A percentile compares a stretch with the other conserved stretches of the same genome.
phyloP scores from a whole-genome alignment of 2,797 vertebrate species.

The Myotis planiceps region DNA sequence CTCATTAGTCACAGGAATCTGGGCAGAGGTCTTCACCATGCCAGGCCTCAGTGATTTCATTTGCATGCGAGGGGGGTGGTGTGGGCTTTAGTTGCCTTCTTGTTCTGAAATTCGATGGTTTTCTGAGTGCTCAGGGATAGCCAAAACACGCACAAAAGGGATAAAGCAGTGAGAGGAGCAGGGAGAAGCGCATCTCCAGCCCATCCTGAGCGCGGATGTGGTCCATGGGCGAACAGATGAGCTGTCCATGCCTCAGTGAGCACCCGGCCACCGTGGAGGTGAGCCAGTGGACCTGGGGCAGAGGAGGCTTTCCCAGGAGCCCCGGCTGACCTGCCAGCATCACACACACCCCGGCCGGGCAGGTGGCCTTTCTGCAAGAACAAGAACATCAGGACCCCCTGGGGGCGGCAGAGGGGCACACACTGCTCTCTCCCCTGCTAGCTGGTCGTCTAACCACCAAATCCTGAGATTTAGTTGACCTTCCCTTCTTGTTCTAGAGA shows the following conservation, averaged over 20 bases:
- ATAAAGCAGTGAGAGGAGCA: not conserved
- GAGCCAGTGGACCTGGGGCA: not conserved
- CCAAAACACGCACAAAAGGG: not conserved
- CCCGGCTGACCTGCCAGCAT: not conserved
- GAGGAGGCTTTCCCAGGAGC: not conserved
- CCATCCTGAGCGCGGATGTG: not conserved
- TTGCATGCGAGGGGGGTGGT: not conserved
- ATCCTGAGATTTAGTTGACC: not conserved
- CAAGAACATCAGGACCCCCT: not conserved
- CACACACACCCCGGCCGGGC: not conserved
- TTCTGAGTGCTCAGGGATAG: not conserved
- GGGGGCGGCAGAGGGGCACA: not conserved
- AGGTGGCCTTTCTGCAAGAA: not conserved
- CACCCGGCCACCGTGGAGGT: not conserved
- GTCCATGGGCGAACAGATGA: constrained; percentile 26
- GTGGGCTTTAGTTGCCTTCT: not conserved
- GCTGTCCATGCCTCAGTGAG: not conserved
- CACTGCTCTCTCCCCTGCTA: not conserved
- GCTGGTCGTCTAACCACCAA: not conserved
- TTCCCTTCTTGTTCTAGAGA: not conserved
- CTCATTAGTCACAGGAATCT: not conserved
- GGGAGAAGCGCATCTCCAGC: not conserved
- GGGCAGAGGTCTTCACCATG: not conserved
- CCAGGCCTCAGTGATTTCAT: not conserved
- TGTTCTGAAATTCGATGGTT: not conserved